Percentiles rank a stretch among this genome's conserved stretches.
phyloP scores from a whole-genome alignment of 2,797 vertebrate genomes.

The Sarcoramphus papa region DNA sequence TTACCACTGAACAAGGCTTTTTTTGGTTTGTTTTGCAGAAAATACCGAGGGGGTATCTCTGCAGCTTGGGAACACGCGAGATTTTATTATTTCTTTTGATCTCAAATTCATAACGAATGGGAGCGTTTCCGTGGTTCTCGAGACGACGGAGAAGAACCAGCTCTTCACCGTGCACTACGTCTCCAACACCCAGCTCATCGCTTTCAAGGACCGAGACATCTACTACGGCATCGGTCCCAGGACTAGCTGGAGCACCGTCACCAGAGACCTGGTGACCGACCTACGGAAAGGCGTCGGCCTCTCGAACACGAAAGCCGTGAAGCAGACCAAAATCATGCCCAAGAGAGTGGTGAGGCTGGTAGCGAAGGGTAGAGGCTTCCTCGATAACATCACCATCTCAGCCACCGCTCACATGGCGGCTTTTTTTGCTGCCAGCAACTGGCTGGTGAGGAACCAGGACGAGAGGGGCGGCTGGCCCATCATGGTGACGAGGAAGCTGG shows the following conservation, averaged over 20 bases:
- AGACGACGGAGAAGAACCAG: constrained; percentile 90
- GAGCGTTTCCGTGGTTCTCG: constrained; percentile 89
- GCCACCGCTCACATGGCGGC: constrained; percentile 94
- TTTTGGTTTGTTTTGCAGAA: constrained; percentile 73
- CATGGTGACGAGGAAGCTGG: constrained; percentile 94
- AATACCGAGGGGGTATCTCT: constrained; percentile 88
- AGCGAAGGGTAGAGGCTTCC: constrained; percentile 82
- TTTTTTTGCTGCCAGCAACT: constrained; percentile 93
- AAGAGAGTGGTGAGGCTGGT: constrained; percentile 84
- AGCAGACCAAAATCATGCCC: constrained; percentile 94
- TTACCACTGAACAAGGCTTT: background rate
- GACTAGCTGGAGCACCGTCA: constrained; percentile 87
- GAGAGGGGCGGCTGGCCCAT: constrained; percentile 96
- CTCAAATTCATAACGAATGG: constrained; percentile 89
- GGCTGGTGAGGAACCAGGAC: constrained; percentile 96
- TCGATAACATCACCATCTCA: constrained; percentile 92
- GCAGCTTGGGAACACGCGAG: constrained; percentile 86
- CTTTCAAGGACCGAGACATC: constrained; percentile 86
- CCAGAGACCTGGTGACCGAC: constrained; percentile 93
- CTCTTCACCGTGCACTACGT: constrained; percentile 90
- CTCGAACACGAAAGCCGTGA: constrained; percentile 97
- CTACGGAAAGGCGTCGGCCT: constrained; percentile 94
- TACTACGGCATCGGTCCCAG: constrained; percentile 90
- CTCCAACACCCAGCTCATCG: constrained; percentile 86
- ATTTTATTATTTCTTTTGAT: constrained; percentile 95